A percentile compares a stretch with the other conserved stretches of the same genome.
These are phyloP conservation scores for Philopotamus ludificatus DNA, from an alignment of 1,140 invertebrate genomes.

Conservation along the genomic window DNA sequence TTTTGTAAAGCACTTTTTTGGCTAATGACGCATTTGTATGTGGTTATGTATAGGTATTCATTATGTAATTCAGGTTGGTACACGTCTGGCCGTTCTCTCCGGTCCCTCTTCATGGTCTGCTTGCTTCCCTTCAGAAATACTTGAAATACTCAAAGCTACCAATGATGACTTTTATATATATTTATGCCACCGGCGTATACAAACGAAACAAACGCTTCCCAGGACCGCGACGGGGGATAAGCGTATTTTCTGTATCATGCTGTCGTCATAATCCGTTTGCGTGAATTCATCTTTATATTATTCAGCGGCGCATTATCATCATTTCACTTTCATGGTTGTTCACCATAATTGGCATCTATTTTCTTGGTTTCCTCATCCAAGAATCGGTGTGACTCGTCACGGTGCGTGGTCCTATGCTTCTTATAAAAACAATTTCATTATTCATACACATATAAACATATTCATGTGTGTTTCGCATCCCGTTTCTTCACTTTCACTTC, in stretches of 20 bases:
- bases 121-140: slow-evolving; percentile 21
- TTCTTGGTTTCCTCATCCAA: slow-evolving; percentile 24
- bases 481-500: background rate
- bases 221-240: background rate
- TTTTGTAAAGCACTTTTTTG: too few species aligned
- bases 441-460: background rate
- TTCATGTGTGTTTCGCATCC: background rate
- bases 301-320: background rate
- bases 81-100: background rate
- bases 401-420: background rate
- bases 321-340: slow-evolving; percentile 23
- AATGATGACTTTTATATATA: slow-evolving; percentile 6
- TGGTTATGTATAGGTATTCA: background rate
- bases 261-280: background rate
- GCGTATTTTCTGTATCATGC: background rate
- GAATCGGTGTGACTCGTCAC: slow-evolving; percentile 10
- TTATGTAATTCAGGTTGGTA: slow-evolving; percentile 1
- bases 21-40: background rate
- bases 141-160: slow-evolving; percentile 12
- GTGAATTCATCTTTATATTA: slow-evolving; percentile 12
- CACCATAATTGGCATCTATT: slow-evolving; percentile 11
- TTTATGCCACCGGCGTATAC: background rate
- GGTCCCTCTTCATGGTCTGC: slow-evolving; percentile 21
- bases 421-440: background rate
- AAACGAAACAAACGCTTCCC: background rate